Conservation (phyloP, 2,797 vertebrate genomes). For the Loriculus beryllinus region DNA sequence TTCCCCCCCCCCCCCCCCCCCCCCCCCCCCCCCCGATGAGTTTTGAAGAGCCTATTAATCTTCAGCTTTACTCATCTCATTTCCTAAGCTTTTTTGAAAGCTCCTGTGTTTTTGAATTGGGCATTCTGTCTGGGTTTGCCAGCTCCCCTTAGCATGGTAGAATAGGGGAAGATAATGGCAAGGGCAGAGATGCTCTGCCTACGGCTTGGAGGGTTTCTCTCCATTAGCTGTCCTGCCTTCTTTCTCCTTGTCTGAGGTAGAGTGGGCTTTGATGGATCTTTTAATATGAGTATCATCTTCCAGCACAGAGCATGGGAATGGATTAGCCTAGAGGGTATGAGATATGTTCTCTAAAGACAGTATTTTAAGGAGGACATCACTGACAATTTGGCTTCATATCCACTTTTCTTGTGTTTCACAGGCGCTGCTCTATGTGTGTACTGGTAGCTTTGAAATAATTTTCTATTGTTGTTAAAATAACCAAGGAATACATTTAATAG, state of each 20-base stretch:
- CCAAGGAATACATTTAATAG: not conserved
- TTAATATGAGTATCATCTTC: slow-evolving; percentile 52
- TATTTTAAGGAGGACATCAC: slow-evolving; percentile 18
- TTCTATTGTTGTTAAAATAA: slow-evolving; percentile 4
- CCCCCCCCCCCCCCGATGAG: too few species aligned
- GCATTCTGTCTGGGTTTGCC: not conserved
- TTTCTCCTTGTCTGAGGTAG: not conserved
- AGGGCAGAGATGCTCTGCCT: not conserved
- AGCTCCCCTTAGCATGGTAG: not conserved
- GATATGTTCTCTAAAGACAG: not conserved
- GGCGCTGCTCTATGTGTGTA: not conserved
- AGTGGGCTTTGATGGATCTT: slow-evolving; percentile 36
- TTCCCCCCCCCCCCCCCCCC: fast-evolving
- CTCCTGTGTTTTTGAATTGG: not conserved
- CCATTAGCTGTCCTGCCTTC: not conserved
- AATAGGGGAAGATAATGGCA: not conserved
- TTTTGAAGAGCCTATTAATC: not conserved
- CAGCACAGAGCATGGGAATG: not conserved
- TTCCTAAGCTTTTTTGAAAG: not conserved
- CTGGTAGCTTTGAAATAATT: not conserved
- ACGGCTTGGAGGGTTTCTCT: not conserved
- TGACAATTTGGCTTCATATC: not conserved
- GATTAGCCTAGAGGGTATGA: slow-evolving; percentile 42
- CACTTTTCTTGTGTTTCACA: not conserved
- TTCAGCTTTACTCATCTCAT: not conserved